A percentile compares a stretch with the other conserved stretches of the same genome.
Evolutionary conservation across 1,140 invertebrate species (phyloP).

Genomic region (Tetramorium simillimum): DNA sequence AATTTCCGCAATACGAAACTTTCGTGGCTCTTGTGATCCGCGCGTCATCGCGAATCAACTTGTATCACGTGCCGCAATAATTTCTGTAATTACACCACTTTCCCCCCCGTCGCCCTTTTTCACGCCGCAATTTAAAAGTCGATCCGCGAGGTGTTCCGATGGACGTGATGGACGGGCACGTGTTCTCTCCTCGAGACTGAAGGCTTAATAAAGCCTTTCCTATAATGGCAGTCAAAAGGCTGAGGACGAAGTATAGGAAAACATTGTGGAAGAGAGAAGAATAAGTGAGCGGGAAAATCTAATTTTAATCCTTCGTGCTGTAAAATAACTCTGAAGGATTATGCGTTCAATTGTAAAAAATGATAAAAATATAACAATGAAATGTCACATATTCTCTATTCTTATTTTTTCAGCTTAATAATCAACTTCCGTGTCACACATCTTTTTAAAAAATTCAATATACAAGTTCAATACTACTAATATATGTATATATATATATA

Average conservation of each 20-base stretch:
- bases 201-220: slow-evolving; percentile 81
- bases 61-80: slow-evolving; percentile 33
- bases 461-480: background rate
- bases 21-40: background rate
- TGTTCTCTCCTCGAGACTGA: slow-evolving; percentile 72
- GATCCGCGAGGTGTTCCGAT: slow-evolving; percentile 57
- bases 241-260: background rate
- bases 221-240: slow-evolving; percentile 57
- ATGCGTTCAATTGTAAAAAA: background rate
- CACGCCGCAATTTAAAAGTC: slow-evolving; percentile 47
- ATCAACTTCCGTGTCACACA: background rate
- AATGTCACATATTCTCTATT: background rate
- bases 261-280: background rate
- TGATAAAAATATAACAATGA: background rate
- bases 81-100: slow-evolving; percentile 67
- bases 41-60: slow-evolving; percentile 17
- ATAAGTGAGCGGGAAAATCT: background rate
- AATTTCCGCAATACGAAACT: slow-evolving; percentile 17
- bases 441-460: background rate
- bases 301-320: background rate
- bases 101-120: slow-evolving; percentile 40
- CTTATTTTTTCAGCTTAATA: background rate
- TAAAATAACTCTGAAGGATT: slow-evolving; percentile 1
- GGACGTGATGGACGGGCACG: slow-evolving; percentile 78
- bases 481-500: too few species aligned